Evolutionary conservation across 2,888 invertebrate genomes (phyloP), one percentile per base, ranked within the genome.

Genomic region (Malthinus flaveolus): DNA sequence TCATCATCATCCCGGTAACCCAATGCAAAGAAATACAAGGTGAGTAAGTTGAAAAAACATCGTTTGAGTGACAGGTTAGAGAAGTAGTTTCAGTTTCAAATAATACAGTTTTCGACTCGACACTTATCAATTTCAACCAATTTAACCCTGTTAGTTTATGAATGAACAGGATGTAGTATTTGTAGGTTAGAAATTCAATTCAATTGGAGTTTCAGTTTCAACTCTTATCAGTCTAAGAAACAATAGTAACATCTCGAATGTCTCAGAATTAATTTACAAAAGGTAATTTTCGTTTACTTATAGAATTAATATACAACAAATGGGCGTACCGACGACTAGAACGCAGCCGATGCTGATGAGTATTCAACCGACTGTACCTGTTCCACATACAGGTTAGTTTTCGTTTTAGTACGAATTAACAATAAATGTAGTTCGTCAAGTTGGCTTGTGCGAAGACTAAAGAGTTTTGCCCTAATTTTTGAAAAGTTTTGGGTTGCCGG

Each of bases 1-100:
- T 23, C 39, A 87, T 78, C 87, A 87, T 78, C 84, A 85, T 73
- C 83, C 85, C 75, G 85, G 85, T 71, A 86, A 85, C 78, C 85
- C 86, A 72, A 82, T 87, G 79, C 85, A 85, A 73, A 79, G 87
- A 76, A 87, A 87, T 81, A 75, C 79, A 59, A 81, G 81, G 81
- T 81, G 71, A 68, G 69, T 23, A 2, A 23, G 5, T 23, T 23
- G 5, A 23, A 23, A 23, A 23, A 23, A 23, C 45, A 50, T 59
- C 46, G 49, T 36, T 56, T 50, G 11, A 10, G 13, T 46, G 31
- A 37, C 10, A 59, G 45, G 36, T 32, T 15, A 52, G 34, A 15
- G 35, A 45, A n/a, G n/a, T n/a, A n/a, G n/a, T n/a, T n/a, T n/a
- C 52, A 9, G 4, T 39, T 51, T 60, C 13, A 47, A 44, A 56